phyloP scores from a whole-genome alignment of 2,113 vertebrate genomes.

The Pachyramphus minor region DNA sequence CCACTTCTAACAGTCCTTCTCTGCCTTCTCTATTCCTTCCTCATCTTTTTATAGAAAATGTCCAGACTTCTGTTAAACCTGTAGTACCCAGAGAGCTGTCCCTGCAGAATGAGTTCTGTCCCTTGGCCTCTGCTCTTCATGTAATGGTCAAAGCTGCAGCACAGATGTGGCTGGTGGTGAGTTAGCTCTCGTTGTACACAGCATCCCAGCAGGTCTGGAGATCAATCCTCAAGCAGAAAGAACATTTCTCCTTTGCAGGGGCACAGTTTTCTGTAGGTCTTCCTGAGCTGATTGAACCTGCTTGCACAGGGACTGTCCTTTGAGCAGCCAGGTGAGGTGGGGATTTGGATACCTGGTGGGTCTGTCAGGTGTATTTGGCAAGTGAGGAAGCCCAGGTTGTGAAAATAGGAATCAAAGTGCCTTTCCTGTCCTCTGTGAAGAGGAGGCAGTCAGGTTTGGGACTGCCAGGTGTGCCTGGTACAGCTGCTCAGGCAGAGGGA shows the following conservation, averaged over 20 bases:
- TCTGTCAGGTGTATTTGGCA: neutral
- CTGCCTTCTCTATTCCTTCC: neutral
- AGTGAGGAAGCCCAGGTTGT: neutral
- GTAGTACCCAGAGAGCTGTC: neutral
- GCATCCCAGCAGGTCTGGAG: neutral
- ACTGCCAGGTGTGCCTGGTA: fast-evolving
- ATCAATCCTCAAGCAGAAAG: neutral
- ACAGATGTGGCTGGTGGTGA: neutral
- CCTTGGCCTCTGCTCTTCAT: neutral
- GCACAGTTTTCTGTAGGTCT: neutral
- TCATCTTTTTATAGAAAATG: neutral
- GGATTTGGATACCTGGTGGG: neutral
- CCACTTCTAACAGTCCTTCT: neutral
- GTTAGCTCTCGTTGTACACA: neutral
- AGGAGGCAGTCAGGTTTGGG: neutral
- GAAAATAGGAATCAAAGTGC: neutral
- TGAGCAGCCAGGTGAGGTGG: neutral
- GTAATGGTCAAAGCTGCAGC: neutral
- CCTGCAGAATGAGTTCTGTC: neutral
- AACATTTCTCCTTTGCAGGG: neutral
- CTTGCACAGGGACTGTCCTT: neutral
- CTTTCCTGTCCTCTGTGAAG: neutral
- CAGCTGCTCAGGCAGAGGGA: neutral
- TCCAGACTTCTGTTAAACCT: neutral
- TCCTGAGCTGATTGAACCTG: neutral